Conservation (phyloP, 1,140 invertebrate genomes). For the Bombus picipes region DNA sequence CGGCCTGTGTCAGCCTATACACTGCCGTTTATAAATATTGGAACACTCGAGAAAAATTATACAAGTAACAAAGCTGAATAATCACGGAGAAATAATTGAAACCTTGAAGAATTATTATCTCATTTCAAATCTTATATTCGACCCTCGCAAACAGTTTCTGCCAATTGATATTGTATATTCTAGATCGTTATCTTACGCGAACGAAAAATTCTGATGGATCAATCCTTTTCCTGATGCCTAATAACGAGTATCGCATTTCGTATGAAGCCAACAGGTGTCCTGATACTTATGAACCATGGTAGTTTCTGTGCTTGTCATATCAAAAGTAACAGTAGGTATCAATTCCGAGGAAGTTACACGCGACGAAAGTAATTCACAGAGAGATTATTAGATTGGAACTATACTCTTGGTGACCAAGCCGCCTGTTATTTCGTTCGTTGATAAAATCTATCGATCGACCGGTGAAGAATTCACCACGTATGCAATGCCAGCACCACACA, state of each 20-base stretch:
- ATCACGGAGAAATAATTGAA: too few species aligned
- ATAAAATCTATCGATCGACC: slow-evolving; percentile 46
- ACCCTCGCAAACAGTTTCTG: neutral
- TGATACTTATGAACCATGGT: neutral
- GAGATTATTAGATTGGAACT: slow-evolving; percentile 26
- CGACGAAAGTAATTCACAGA: slow-evolving; percentile 6
- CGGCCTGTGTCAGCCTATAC: too few species aligned
- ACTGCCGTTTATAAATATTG: too few species aligned
- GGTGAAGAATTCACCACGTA: slow-evolving; percentile 29
- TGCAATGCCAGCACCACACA: slow-evolving; percentile 13
- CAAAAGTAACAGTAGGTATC: neutral
- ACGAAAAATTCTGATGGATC: neutral
- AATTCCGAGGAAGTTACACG: neutral
- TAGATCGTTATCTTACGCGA: neutral
- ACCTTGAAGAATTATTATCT: too few species aligned
- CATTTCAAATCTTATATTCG: too few species aligned
- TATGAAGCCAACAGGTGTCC: neutral
- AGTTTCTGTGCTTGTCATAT: neutral
- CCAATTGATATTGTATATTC: too few species aligned
- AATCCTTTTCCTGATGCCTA: neutral
- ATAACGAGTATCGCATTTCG: neutral
- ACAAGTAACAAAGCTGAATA: too few species aligned
- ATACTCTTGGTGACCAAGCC: slow-evolving; percentile 19
- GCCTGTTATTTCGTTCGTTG: slow-evolving; percentile 47
- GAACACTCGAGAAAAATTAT: too few species aligned